phyloP scores from a whole-genome alignment of 2,888 invertebrate genomes.

The Epirrhoe alternata region DNA sequence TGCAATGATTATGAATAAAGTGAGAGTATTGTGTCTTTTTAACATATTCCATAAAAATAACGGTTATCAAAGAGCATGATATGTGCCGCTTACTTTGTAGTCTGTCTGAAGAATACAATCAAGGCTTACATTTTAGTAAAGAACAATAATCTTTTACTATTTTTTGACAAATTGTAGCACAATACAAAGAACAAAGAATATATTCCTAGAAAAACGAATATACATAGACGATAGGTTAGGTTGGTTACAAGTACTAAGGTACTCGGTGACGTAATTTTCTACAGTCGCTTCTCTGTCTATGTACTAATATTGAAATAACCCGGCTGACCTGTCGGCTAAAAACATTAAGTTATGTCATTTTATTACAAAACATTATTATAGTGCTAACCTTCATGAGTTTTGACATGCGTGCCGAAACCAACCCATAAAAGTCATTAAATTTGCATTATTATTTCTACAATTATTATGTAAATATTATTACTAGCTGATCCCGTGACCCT shows the following conservation, averaged over 20 bases:
- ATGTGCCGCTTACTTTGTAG: not conserved
- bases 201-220: no score
- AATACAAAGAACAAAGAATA: no score
- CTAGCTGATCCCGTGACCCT: no score
- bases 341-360: slow-evolving; percentile 19
- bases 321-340: not conserved
- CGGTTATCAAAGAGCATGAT: not conserved
- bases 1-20: not conserved
- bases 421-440: slow-evolving; percentile 11
- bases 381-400: slow-evolving; percentile 14
- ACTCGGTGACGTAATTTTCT: not conserved
- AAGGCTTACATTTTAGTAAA: no score
- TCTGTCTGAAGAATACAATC: no score
- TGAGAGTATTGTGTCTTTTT: not conserved
- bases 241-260: not conserved
- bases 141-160: no score
- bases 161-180: no score
- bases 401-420: slow-evolving; percentile 26
- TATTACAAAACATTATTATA: slow-evolving; percentile 13
- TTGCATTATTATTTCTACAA: not conserved
- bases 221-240: no score
- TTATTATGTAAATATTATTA: not conserved
- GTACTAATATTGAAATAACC: not conserved
- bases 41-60: not conserved
- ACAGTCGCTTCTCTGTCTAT: not conserved